Evolutionary conservation across 2,113 vertebrate species (phyloP), one percentile per base, ranked within the genome.

Genomic region (Emydura subglobosa): DNA sequence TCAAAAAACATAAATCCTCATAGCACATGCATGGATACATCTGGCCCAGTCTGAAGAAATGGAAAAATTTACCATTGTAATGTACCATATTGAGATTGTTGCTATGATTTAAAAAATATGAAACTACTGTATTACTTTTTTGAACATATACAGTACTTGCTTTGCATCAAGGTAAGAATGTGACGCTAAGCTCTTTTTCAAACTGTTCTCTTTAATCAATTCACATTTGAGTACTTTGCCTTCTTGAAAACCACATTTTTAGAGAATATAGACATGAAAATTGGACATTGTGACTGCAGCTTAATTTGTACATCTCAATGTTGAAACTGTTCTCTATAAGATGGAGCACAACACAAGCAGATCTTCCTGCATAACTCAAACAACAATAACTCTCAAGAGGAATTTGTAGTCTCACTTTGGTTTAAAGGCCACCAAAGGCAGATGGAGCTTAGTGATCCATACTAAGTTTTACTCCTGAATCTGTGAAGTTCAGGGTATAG

Each of bases 71-170:
- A 86, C 91, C 16, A 79, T 1, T 44, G 29, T 24, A 84, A 86
- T 13, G 4, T 27, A 86, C 42, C 34, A 0, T 0, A 7, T 87
- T 79, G 82, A 54, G 72, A 76, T 10, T 13, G 19, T 11, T 76
- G 21, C 39, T 76, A 44, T 7, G 6, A 72, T 39, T 25, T 7
- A 44, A 68, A 68, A 94, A 42, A 5, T 59, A 24, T 0, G 0
- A 2, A 90, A 79, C 3, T 6, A 34, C 31, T 29, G 31, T 65
- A 13, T 1, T 79, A 25, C 39, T 80, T 34, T 57, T 91, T 6
- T 31, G 49, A 44, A 78, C n/a, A 25, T 44, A 39, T 42, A 72
- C 24, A 27, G 10, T 78, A 47, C 74, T 78, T 27, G 42, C n/a
- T 72, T 0, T 9, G 27, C 49, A 49, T 55, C 2, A 2, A 12